phyloP scores from a whole-genome alignment of 2,113 vertebrate species.

The Cavia aperea region DNA sequence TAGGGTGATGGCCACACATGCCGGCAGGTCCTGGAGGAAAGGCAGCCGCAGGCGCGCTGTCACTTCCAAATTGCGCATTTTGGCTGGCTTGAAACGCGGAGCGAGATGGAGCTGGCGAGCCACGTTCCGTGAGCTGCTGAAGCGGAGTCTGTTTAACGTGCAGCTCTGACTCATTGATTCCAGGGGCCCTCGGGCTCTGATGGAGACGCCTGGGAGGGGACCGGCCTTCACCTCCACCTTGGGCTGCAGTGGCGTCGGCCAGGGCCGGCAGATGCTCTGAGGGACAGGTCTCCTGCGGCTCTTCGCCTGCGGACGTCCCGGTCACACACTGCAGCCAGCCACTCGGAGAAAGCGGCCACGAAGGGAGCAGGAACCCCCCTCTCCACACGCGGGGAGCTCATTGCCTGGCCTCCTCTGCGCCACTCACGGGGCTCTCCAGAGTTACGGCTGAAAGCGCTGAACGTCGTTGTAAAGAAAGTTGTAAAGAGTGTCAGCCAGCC shows the following conservation, averaged over 20 bases:
- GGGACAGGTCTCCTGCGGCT: neutral
- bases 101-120: conserved; percentile 10
- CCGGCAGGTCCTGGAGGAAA: neutral
- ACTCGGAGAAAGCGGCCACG: neutral
- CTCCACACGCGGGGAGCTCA: neutral
- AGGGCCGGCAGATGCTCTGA: conserved; percentile 7
- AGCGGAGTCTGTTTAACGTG: conserved; percentile 17
- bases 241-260: neutral
- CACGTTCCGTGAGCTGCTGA: conserved; percentile 20
- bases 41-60: neutral
- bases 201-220: conserved; percentile 25
- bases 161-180: conserved; percentile 20
- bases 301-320: neutral
- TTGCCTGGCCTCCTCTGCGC: neutral
- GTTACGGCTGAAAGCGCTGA: neutral
- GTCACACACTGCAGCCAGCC: neutral
- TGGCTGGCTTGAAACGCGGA: conserved; percentile 29
- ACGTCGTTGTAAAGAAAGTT: neutral
- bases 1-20: neutral
- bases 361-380: conserved; percentile 20
- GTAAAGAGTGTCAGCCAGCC: neutral
- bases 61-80: conserved; percentile 40
- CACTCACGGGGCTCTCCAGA: conserved; percentile 19
- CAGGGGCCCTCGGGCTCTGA: neutral
- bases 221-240: neutral